Percentiles rank a stretch among this genome's conserved stretches.
Evolutionary conservation across 2,113 vertebrate species (phyloP).

Genomic region (Perccottus glenii): DNA sequence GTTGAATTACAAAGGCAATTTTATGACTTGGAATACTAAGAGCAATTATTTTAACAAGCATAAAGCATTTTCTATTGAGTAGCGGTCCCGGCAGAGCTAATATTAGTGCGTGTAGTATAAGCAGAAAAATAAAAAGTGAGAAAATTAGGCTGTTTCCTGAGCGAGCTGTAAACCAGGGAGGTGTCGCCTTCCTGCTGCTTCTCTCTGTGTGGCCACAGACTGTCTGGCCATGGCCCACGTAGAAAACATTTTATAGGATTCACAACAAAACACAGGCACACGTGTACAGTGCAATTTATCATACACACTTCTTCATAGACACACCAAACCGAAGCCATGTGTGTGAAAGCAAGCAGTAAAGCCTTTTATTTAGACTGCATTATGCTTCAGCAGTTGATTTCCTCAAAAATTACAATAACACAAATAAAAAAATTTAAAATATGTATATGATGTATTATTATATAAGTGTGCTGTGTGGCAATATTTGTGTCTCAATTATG

Average conservation of each 20-base stretch:
- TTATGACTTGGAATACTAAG: slow-evolving; percentile 76
- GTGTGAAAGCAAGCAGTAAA: neutral
- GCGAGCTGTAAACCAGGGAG: slow-evolving; percentile 68
- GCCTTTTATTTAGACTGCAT: neutral
- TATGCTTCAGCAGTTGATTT: slow-evolving; percentile 1
- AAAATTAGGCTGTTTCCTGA: slow-evolving; percentile 59
- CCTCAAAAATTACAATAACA: no score
- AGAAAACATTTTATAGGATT: slow-evolving; percentile 57
- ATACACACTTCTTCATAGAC: slow-evolving; percentile 12
- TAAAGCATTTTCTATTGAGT: slow-evolving; percentile 79
- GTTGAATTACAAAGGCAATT: slow-evolving; percentile 75
- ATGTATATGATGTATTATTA: neutral
- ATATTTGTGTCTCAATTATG: slow-evolving; percentile 9
- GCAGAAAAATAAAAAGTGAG: slow-evolving; percentile 65
- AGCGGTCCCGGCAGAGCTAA: slow-evolving; percentile 71
- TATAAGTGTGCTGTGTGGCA: neutral
- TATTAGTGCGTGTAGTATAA: slow-evolving; percentile 70
- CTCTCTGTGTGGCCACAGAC: slow-evolving; percentile 80
- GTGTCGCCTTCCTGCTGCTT: slow-evolving; percentile 68
- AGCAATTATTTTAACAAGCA: slow-evolving; percentile 78
- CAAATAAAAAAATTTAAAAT: no score
- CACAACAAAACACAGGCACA: slow-evolving; percentile 25
- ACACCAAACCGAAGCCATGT: neutral
- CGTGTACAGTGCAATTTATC: slow-evolving; percentile 24
- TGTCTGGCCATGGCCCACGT: slow-evolving; percentile 70